A percentile compares a stretch with the other conserved stretches of the same genome.
phyloP scores from a whole-genome alignment of 2,113 vertebrate species.

The Ranitomeya imitator region DNA sequence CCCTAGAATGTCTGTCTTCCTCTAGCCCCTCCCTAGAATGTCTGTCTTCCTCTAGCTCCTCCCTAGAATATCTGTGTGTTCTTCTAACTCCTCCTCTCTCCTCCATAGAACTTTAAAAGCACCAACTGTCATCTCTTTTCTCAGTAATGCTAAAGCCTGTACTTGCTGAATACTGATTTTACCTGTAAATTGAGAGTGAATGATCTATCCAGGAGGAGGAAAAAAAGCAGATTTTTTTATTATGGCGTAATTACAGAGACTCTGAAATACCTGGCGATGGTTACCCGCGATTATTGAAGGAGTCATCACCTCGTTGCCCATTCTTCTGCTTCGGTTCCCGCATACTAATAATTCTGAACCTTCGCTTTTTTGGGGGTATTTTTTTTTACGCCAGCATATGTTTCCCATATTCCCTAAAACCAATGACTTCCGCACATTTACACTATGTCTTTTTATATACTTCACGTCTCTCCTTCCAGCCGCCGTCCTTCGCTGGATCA shows the following conservation, averaged over 20 bases:
- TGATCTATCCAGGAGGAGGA: too few species aligned
- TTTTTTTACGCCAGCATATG: slow-evolving; percentile 64
- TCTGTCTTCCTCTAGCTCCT: too few species aligned
- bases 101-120: too few species aligned
- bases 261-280: neutral
- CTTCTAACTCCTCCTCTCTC: too few species aligned
- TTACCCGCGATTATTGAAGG: slow-evolving; percentile 50
- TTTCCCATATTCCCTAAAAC: slow-evolving; percentile 67
- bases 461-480: slow-evolving; percentile 13
- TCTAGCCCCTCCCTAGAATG: too few species aligned
- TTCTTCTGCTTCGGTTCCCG: slow-evolving; percentile 63
- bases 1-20: too few species aligned
- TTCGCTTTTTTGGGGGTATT: slow-evolving; percentile 60
- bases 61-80: too few species aligned
- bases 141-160: too few species aligned
- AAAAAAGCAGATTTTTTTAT: too few species aligned
- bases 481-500: neutral
- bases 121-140: too few species aligned
- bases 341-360: slow-evolving; percentile 66
- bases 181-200: too few species aligned
- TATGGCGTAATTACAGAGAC: neutral
- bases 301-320: slow-evolving; percentile 66
- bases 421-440: slow-evolving; percentile 67
- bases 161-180: too few species aligned
- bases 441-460: slow-evolving; percentile 65